Evolutionary conservation across 2,797 vertebrate genomes (phyloP), one percentile per base, ranked within the genome.

Genomic region (Artibeus jamaicensis): DNA sequence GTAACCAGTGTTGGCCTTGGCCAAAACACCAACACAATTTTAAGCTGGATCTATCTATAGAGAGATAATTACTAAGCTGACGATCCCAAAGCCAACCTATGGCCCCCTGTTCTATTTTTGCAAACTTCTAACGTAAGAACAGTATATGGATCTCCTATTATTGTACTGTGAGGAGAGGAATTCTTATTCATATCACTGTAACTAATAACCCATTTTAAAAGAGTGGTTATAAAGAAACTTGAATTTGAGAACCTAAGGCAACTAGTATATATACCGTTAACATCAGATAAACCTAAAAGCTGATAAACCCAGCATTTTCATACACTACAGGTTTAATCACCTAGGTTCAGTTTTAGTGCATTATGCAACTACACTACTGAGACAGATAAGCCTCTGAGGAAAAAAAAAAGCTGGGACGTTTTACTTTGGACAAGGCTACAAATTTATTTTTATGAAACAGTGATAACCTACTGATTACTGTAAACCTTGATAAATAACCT

Each of bases 371-470:
- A 11, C 4, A 24, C 24, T 12, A 1, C 0, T 82, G 42, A 86
- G 50, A 85, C 65, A 18, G 34, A 42, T 59, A 48, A 78, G 39
- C 39, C 39, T 96, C 14, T 46, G 34, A 15, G 74, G 32, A 8
- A 19, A 22, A 22, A 68, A n/a, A 68, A 79, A 32, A 14, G 2
- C 44, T 71, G 32, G 14, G 50, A 84, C 22, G 50, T 81, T 94
- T 93, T 83, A 89, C 59, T 95, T 89, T 90, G 44, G 50, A 85
- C 29, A 90, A 86, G 32, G 53, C 67, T 48, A 70, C 2, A 74
- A 57, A 70, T 95, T 94, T 90, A 93, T 96, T 92, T 77, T 82
- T 34, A 87, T 24, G 22, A 79, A 85, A 71, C 37, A 77, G 1
- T 55, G 6, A 93, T 95, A 96, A 96, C 67, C 39, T 44, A 44